These are phyloP conservation scores for Euschistus heros DNA, from an alignment of 1,140 invertebrate species.

Conservation along the genomic window DNA sequence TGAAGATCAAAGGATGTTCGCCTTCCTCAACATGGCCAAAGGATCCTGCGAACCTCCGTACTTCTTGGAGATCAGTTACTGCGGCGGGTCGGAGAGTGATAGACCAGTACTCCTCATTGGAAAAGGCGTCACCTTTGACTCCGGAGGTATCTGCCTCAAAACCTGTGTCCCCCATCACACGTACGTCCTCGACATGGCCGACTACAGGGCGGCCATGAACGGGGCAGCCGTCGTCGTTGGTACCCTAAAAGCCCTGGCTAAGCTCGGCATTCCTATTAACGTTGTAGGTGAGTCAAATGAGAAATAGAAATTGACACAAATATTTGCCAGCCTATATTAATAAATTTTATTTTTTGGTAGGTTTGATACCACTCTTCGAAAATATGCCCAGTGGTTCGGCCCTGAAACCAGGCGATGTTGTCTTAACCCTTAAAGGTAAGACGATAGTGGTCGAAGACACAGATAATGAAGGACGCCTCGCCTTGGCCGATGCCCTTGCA, in stretches of 20 bases:
- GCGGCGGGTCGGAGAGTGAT: slow-evolving; percentile 36
- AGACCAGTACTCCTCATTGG: slow-evolving; percentile 38
- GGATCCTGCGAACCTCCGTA: slow-evolving; percentile 50
- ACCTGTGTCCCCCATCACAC: slow-evolving; percentile 32
- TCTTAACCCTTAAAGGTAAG: slow-evolving; percentile 51
- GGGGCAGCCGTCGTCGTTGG: slow-evolving; percentile 50
- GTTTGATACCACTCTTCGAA: slow-evolving; percentile 47
- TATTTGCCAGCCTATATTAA: background rate
- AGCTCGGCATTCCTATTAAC: slow-evolving; percentile 45
- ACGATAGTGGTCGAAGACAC: slow-evolving; percentile 54
- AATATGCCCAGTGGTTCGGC: slow-evolving; percentile 51
- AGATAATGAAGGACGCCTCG: slow-evolving; percentile 53
- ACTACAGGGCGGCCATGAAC: slow-evolving; percentile 55
- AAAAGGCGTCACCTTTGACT: slow-evolving; percentile 56
- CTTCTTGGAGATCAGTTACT: slow-evolving; percentile 47
- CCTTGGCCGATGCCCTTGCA: slow-evolving; percentile 50
- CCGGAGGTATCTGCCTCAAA: slow-evolving; percentile 53
- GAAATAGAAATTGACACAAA: background rate
- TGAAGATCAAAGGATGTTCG: slow-evolving; percentile 47
- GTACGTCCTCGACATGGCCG: slow-evolving; percentile 39
- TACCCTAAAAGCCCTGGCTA: slow-evolving; percentile 41
- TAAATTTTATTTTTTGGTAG: slow-evolving; percentile 19
- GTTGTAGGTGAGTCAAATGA: slow-evolving; percentile 30
- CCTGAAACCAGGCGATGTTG: slow-evolving; percentile 53
- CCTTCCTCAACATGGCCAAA: slow-evolving; percentile 48